Percentiles rank a stretch among this genome's conserved stretches.
phyloP scores from a whole-genome alignment of 2,113 vertebrate genomes.

The Phainopepla nitens region DNA sequence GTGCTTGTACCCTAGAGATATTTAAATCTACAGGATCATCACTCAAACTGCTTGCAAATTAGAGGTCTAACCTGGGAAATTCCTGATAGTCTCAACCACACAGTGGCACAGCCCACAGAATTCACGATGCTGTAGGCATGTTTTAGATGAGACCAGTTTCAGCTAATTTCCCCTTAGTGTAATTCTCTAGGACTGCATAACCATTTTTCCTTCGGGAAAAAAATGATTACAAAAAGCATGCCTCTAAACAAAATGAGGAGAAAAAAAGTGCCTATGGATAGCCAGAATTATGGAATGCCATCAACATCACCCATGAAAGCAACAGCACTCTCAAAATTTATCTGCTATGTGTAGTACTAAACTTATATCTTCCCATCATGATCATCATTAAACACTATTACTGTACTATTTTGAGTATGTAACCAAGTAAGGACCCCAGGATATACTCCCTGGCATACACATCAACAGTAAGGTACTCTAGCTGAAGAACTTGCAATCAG shows the following conservation, averaged over 20 bases:
- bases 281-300: neutral
- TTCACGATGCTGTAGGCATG: neutral
- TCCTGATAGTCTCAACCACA: neutral
- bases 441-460: neutral
- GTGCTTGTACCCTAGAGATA: neutral
- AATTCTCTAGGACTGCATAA: neutral
- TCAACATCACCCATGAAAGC: rapidly evolving
- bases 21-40: neutral
- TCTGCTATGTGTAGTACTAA: neutral
- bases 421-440: neutral
- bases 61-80: neutral
- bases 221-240: neutral
- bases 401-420: neutral
- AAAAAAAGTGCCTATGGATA: neutral
- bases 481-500: neutral
- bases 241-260: neutral
- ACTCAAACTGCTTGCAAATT: neutral
- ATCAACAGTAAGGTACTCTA: neutral
- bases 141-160: neutral
- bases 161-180: neutral
- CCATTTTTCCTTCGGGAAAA: neutral
- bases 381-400: neutral
- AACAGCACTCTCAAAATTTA: neutral
- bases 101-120: neutral
- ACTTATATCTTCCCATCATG: neutral